phyloP scores from a whole-genome alignment of 1,140 invertebrate genomes.

The Drosophila truncata region DNA sequence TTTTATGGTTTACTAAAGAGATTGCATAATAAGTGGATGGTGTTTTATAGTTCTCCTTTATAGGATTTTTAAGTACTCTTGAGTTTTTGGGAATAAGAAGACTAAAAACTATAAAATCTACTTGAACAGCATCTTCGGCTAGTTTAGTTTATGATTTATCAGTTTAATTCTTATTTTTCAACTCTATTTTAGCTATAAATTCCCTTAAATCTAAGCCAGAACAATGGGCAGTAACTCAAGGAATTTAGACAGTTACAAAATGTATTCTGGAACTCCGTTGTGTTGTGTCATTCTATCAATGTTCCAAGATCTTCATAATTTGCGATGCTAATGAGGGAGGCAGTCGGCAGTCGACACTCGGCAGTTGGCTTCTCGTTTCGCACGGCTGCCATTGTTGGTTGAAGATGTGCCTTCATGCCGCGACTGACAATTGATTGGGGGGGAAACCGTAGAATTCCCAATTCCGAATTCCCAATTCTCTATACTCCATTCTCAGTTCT shows the following conservation, averaged over 20 bases:
- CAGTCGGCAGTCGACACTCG: not conserved
- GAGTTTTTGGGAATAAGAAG: too few relatives aligned
- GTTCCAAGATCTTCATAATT: constrained; percentile 43
- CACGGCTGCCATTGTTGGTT: constrained; percentile 44
- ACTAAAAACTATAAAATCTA: not conserved
- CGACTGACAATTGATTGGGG: constrained; percentile 44
- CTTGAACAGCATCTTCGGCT: not conserved
- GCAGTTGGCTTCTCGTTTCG: constrained; percentile 9
- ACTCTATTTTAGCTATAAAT: not conserved
- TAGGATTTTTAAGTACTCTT: not conserved
- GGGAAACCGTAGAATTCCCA: constrained; percentile 4
- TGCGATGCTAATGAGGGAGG: constrained; percentile 45
- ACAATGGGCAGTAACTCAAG: constrained; percentile 11
- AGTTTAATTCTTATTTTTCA: not conserved
- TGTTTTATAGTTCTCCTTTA: not conserved
- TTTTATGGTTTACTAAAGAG: not conserved
- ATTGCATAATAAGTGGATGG: constrained; percentile 1
- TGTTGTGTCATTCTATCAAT: constrained; percentile 39
- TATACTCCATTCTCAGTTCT: constrained; percentile 27
- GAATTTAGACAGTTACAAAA: constrained; percentile 18
- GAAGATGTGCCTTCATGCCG: constrained; percentile 35
- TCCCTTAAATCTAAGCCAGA: not conserved
- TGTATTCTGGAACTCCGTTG: constrained; percentile 31
- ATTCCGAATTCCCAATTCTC: constrained; percentile 2
- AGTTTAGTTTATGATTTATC: not conserved